Evolutionary conservation across 1,140 invertebrate species (phyloP), one percentile per base, ranked within the genome.

Genomic region (Tigriopus japonicus): DNA sequence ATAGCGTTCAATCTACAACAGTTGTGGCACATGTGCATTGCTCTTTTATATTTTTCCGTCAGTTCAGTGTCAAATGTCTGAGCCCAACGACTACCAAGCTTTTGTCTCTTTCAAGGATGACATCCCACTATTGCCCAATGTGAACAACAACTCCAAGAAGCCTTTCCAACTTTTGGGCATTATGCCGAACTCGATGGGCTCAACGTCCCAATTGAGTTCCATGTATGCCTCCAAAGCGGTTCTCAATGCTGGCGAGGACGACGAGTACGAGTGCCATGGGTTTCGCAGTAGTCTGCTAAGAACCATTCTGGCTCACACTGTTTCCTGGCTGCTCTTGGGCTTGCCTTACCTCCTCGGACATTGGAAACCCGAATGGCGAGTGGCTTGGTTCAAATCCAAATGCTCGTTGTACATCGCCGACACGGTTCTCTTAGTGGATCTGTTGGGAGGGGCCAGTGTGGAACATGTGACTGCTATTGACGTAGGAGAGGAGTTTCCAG

Each of bases 281-380:
- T 67, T 59, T 52, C 54, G 61, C 12, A 59, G 58, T 41, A 64
- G 58, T 45, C 43, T 60, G n/a, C 28, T 63, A 24, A 60, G 63
- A 17, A 13, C 63, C 14, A 35, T 65, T 42, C 12, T 67, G 35
- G 68, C 63, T 52, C 64, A 67, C 45, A 35, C 67, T 17, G 41
- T 67, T 41, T 62, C 63, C 23, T 14, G 68, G 9, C 3, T 68
- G 5, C 62, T 64, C 12, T 23, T 66, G 15, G 69, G 69, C 42
- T 21, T 66, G 15, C 66, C 66, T 10, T 66, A 63, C 56, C 62
- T 71, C 5, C 10, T 71, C 9, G 60, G 65, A 6, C 64, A 66
- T 17, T 72, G 70, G 70, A 64, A 64, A 35, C 65, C 66, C 23
- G 62, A 68, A 28, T 70, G 66, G 66, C 62, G 63, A 21, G 63